Conservation (phyloP, 1,140 invertebrate genomes). For the Philopotamus ludificatus region DNA sequence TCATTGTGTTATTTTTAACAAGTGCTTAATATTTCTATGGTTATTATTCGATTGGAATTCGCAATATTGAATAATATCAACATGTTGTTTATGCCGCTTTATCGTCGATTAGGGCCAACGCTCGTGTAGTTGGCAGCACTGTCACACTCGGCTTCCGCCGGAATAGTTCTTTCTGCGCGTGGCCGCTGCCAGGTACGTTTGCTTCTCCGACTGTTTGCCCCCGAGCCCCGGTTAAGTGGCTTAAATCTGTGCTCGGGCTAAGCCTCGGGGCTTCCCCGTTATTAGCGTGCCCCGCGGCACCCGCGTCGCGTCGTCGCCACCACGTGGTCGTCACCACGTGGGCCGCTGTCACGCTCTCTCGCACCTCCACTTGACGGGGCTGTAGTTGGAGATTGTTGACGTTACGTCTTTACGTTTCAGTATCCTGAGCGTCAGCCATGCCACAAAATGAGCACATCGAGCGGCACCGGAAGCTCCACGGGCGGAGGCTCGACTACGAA, state of each 20-base stretch:
- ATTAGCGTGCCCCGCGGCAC: not conserved
- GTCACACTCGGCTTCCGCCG: slow-evolving; percentile 15
- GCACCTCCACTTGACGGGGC: too few species aligned
- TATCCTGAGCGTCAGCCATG: slow-evolving; percentile 68
- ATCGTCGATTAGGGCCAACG: too few species aligned
- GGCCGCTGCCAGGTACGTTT: slow-evolving; percentile 7
- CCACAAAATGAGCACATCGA: slow-evolving; percentile 99
- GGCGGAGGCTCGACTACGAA: slow-evolving; percentile 95
- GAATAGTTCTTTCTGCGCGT: slow-evolving; percentile 10
- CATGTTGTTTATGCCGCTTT: too few species aligned
- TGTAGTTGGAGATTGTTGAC: not conserved
- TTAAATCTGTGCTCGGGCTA: not conserved
- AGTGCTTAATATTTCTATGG: too few species aligned
- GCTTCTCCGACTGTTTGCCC: not conserved
- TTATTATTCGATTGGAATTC: too few species aligned
- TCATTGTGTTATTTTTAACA: too few species aligned
- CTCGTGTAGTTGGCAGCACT: too few species aligned
- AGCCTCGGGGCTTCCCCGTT: not conserved
- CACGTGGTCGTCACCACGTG: not conserved
- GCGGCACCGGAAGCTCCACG: slow-evolving; percentile 92
- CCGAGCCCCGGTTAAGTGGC: not conserved
- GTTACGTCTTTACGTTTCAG: slow-evolving; percentile 53
- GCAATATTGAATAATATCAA: too few species aligned
- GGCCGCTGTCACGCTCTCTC: too few species aligned
- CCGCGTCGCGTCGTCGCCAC: not conserved